Evolutionary conservation across 2,888 invertebrate genomes (phyloP).

Genomic region (Aphodius sticticus): DNA sequence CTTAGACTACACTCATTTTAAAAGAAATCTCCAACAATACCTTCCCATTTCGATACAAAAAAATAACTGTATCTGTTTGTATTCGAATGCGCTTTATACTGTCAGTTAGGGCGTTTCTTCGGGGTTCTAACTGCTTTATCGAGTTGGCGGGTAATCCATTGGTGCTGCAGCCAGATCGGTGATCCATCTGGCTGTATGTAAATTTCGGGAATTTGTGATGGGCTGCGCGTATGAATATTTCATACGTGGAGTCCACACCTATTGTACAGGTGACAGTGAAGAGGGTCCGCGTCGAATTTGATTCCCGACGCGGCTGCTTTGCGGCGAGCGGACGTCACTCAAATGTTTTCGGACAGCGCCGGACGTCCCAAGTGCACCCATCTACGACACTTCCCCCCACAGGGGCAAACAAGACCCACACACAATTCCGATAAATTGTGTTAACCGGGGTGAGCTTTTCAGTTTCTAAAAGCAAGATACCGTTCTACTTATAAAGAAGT

Average conservation of each 20-base stretch:
- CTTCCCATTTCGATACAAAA: too few relatives aligned
- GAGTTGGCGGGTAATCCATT: neutral
- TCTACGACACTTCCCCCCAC: neutral
- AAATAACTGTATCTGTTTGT: too few relatives aligned
- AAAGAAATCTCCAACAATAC: too few relatives aligned
- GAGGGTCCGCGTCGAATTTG: slow-evolving; percentile 47
- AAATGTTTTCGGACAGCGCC: neutral
- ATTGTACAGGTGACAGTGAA: slow-evolving; percentile 57
- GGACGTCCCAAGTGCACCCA: neutral
- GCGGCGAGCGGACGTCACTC: neutral
- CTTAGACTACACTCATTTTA: too few relatives aligned
- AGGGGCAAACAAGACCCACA: neutral
- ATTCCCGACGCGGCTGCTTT: neutral
- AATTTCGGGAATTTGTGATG: slow-evolving; percentile 35
- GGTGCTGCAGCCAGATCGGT: neutral
- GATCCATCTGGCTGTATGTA: slow-evolving; percentile 35
- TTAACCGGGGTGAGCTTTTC: neutral
- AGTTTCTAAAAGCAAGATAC: too few relatives aligned
- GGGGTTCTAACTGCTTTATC: neutral
- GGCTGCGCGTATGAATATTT: slow-evolving; percentile 54
- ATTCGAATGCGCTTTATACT: too few relatives aligned
- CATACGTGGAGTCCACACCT: slow-evolving; percentile 57
- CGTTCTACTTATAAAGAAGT: too few relatives aligned
- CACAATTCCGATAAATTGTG: neutral
- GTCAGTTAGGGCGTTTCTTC: neutral